Percentiles rank a stretch among this genome's conserved stretches.
phyloP scores from a whole-genome alignment of 2,113 vertebrate genomes.

The Lates calcarifer region DNA sequence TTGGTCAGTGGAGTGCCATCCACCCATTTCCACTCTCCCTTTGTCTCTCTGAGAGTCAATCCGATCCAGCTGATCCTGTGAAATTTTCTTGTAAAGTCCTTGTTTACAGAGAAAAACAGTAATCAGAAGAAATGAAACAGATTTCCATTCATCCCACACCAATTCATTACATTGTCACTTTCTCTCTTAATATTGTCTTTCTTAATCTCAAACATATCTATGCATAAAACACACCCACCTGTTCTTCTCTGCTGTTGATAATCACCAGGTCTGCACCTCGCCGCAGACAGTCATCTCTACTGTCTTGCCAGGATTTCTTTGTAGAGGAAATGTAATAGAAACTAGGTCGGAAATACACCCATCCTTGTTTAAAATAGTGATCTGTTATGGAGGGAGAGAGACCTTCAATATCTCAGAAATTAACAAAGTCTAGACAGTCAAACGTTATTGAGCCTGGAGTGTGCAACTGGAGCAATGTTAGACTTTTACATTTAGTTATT shows the following conservation, averaged over 20 bases:
- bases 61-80: conserved; percentile 3
- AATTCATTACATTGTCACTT: neutral
- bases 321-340: conserved; percentile 50
- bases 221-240: conserved; percentile 23
- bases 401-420: neutral
- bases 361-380: conserved; percentile 13
- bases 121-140: neutral
- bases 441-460: neutral
- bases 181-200: neutral
- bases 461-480: too few species aligned
- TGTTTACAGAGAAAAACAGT: conserved; percentile 1
- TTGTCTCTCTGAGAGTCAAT: neutral
- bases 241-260: conserved; percentile 51
- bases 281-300: conserved; percentile 46
- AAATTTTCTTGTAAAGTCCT: conserved; percentile 51
- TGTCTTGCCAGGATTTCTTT: conserved; percentile 43
- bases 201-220: neutral
- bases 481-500: neutral
- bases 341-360: conserved; percentile 31
- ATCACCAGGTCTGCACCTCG: conserved; percentile 55
- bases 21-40: conserved; percentile 36
- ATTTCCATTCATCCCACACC: neutral
- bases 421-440: too few species aligned
- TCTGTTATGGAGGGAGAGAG: neutral
- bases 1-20: conserved; percentile 14